A percentile compares a stretch with the other conserved stretches of the same genome.
phyloP scores from a whole-genome alignment of 2,888 invertebrate species.

The Podabrus alpinus region DNA sequence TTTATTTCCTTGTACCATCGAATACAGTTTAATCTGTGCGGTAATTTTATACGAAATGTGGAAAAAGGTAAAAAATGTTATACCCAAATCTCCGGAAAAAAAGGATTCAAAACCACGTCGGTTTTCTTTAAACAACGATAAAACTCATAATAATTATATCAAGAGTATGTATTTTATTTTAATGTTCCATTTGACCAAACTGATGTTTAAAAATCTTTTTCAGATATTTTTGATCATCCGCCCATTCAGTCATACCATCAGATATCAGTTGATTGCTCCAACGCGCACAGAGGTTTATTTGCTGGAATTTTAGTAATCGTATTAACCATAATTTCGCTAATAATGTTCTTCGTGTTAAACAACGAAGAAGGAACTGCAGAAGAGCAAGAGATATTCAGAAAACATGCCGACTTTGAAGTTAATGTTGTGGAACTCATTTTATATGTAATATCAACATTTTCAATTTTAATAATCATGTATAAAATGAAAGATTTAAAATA shows the following conservation, averaged over 20 bases:
- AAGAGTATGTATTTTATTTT: neutral
- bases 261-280: constrained; percentile 89
- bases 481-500: constrained; percentile 73
- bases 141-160: neutral
- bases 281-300: constrained; percentile 89
- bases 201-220: neutral
- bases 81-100: constrained; percentile 58
- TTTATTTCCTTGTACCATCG: constrained; percentile 91
- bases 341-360: constrained; percentile 87
- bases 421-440: constrained; percentile 77
- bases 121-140: neutral
- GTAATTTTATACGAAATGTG: constrained; percentile 96
- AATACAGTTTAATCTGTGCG: constrained; percentile 94
- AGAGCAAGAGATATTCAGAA: constrained; percentile 59
- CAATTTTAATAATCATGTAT: constrained; percentile 67
- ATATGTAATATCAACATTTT: constrained; percentile 69
- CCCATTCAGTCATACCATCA: constrained; percentile 71
- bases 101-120: constrained; percentile 61
- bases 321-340: constrained; percentile 77
- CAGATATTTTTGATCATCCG: constrained; percentile 39
- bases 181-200: neutral
- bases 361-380: constrained; percentile 51
- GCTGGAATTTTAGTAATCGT: constrained; percentile 79
- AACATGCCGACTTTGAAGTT: constrained; percentile 73
- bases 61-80: constrained; percentile 68